Evolutionary conservation across 1,140 invertebrate genomes (phyloP), one percentile per base, ranked within the genome.

Genomic region (Drosophila miranda): DNA sequence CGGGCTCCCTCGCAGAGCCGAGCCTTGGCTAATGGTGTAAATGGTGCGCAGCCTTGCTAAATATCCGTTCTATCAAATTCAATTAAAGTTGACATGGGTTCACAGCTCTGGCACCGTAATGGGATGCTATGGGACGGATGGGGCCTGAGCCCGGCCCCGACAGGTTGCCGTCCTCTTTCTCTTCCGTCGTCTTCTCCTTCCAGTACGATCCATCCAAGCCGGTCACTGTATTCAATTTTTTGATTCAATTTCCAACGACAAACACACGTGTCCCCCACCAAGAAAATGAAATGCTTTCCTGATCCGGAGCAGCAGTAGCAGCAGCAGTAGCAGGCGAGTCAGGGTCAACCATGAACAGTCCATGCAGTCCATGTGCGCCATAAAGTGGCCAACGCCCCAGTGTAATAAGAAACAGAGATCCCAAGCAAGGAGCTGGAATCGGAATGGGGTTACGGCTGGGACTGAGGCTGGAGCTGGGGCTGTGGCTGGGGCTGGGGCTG

Each of bases 71-170:
- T 77, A 84, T 84, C 81, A 84, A 86, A 84, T 84, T 84, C 82
- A 84, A 84, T 84, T 84, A 87, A 87, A 87, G 68, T 84, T 84
- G 81, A 84, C 82, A 84, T 86, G 81, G 81, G 81, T 84, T 77
- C 81, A 54, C 77, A 64, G 72, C 68, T 79, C 9, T 62, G 2
- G 30, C 2, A 3, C 8, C 30, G 30, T 9, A 30, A 30, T 30
- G 30, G 30, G 8, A 9, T 30, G 28, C 1, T 9, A 8, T 3
- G 60, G 41, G 49, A 38, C 51, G 26, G 58, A 64, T 44, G 46
- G 38, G 34, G n/a, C 19, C 59, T 16, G 28, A 23, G 55, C 41
- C 46, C 13, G 8, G 16, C 26, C 48, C 60, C 56, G 38, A 43
- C 30, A 34, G 59, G 28, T 41, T 61, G 52, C 45, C 60, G 56